These are phyloP conservation scores for Cheilosia scutellata DNA, from an alignment of 2,888 invertebrate species.

Conservation along the genomic window DNA sequence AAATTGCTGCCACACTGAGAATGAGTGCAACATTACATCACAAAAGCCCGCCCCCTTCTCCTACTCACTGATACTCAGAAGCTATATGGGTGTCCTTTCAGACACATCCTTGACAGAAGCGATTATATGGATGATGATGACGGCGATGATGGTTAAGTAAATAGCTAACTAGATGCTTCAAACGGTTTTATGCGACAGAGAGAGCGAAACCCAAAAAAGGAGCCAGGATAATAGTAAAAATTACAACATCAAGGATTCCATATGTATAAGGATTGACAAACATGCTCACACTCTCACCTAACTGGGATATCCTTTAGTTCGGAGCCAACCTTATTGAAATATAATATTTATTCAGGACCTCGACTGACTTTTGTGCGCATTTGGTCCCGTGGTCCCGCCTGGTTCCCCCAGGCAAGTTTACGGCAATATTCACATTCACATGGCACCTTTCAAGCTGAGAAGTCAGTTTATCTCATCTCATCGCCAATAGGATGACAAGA, in stretches of 20 bases:
- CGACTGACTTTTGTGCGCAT: conserved; percentile 30
- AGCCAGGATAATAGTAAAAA: conserved; percentile 43
- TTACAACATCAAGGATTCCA: conserved; percentile 26
- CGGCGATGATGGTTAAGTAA: conserved; percentile 73
- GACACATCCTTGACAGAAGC: conserved; percentile 64
- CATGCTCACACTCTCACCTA: background rate
- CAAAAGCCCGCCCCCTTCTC: background rate
- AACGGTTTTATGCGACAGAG: conserved; percentile 49
- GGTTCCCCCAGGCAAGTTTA: background rate
- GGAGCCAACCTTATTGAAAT: conserved; percentile 58
- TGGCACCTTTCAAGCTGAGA: conserved; percentile 55
- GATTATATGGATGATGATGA: conserved; percentile 72
- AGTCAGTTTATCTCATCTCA: conserved; percentile 43
- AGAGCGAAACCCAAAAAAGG: conserved; percentile 32
- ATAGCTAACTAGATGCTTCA: conserved; percentile 68
- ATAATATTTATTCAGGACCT: conserved; percentile 67
- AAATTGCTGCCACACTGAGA: conserved; percentile 65
- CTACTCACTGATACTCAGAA: background rate
- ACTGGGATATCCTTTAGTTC: background rate
- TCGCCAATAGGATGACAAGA: conserved; percentile 44
- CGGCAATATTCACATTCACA: conserved; percentile 43
- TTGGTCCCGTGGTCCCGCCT: conserved; percentile 5
- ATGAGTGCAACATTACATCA: conserved; percentile 10
- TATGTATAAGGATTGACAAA: conserved; percentile 5
- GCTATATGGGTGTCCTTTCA: conserved; percentile 17